Conservation (phyloP, 2,888 invertebrate species). For the Plutella xylostella region DNA sequence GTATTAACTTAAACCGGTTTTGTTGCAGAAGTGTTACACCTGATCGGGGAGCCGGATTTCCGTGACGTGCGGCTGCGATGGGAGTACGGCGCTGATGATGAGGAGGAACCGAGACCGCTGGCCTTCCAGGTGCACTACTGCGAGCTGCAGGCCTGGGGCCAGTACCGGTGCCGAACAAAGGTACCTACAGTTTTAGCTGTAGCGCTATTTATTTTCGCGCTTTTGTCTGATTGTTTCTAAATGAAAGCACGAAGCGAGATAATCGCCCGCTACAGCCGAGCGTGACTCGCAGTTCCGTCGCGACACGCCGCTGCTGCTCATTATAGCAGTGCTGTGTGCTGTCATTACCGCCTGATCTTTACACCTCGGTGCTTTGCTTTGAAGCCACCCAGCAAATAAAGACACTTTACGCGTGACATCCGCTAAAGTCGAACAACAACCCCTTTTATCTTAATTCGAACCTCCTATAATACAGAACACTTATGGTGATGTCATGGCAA, state of each 20-base stretch:
- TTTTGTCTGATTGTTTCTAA: no score
- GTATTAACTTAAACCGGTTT: no score
- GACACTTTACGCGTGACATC: not conserved
- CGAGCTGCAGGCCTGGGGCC: conserved; percentile 83
- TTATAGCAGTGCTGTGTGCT: not conserved
- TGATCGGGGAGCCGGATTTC: conserved; percentile 76
- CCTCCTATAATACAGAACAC: no score
- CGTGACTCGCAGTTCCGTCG: conserved; percentile 4
- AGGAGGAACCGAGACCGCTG: conserved; percentile 53
- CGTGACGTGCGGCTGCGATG: conserved; percentile 73
- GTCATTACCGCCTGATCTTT: conserved; percentile 6
- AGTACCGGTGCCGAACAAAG: conserved; percentile 79
- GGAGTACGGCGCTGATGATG: conserved; percentile 64
- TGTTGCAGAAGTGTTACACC: conserved; percentile 66
- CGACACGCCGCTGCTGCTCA: not conserved
- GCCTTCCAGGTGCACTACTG: conserved; percentile 81
- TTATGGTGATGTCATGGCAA: no score
- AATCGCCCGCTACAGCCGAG: not conserved
- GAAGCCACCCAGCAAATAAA: not conserved
- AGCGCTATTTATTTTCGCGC: no score
- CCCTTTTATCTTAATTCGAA: no score
- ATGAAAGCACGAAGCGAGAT: not conserved
- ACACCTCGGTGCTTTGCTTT: conserved; percentile 5
- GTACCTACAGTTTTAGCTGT: conserved; percentile 27
- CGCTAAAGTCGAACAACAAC: no score